Evolutionary conservation across 2,113 vertebrate species (phyloP).

Genomic region (Prionailurus viverrinus): DNA sequence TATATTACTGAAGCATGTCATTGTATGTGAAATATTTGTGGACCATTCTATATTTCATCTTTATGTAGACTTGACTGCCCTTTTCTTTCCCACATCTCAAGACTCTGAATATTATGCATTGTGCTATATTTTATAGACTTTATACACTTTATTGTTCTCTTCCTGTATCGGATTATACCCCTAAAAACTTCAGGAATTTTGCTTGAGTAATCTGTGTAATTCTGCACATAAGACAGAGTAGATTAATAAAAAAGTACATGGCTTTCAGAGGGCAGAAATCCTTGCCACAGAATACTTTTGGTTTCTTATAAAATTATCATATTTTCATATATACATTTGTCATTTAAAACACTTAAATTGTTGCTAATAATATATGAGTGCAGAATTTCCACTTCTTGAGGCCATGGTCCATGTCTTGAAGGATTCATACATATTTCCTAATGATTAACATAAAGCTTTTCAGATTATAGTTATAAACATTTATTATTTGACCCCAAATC

Average conservation of each 20-base stretch:
- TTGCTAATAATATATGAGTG: neutral
- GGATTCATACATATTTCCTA: neutral
- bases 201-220: neutral
- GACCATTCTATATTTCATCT: neutral
- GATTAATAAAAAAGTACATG: neutral
- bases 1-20: neutral
- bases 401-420: neutral
- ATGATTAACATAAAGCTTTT: neutral
- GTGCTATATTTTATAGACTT: neutral
- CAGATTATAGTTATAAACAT: neutral
- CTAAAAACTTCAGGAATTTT: neutral
- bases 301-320: neutral
- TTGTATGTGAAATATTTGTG: neutral
- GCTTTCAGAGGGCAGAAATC: neutral
- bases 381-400: neutral
- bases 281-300: neutral
- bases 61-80: neutral
- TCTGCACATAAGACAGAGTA: neutral
- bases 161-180: neutral
- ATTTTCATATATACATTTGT: neutral
- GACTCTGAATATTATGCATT: neutral
- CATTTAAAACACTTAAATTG: neutral
- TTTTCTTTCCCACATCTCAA: neutral
- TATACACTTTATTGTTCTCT: neutral
- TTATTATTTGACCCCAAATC: neutral